These are phyloP conservation scores for Alethe castanea DNA, from an alignment of 2,113 vertebrate species.

Conservation along the genomic window DNA sequence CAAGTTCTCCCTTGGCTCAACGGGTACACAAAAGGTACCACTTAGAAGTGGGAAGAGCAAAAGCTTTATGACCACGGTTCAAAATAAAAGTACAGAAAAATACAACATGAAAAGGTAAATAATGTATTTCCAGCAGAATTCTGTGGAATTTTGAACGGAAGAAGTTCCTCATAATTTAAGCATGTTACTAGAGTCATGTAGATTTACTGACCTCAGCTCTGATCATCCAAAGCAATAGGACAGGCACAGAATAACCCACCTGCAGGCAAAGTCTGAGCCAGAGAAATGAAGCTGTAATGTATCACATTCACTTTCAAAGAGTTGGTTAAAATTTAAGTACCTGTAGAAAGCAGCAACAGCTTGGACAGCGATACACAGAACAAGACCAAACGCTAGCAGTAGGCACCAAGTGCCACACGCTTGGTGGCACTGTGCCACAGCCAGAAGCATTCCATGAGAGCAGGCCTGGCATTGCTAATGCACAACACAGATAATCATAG, in stretches of 20 bases:
- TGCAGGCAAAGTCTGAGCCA: not conserved
- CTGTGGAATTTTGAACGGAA: not conserved
- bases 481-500: not conserved
- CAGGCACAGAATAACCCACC: not conserved
- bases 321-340: not conserved
- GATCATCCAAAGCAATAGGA: not conserved
- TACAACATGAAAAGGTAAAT: not conserved
- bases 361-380: not conserved
- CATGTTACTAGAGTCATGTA: not conserved
- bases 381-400: rapidly evolving
- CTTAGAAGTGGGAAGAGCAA: rapidly evolving
- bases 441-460: not conserved
- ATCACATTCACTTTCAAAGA: not conserved
- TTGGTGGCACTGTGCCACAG: conserved; percentile 26
- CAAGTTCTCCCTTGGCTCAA: not conserved
- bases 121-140: not conserved
- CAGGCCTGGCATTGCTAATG: not conserved
- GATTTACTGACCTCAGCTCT: not conserved
- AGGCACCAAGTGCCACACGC: not conserved
- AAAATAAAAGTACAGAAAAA: not conserved
- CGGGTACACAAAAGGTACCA: not conserved
- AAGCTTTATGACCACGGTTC: not conserved
- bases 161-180: not conserved
- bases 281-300: not conserved
- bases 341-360: not conserved